Conservation (phyloP, 2,113 vertebrate genomes). For the Calidris pugnax region DNA sequence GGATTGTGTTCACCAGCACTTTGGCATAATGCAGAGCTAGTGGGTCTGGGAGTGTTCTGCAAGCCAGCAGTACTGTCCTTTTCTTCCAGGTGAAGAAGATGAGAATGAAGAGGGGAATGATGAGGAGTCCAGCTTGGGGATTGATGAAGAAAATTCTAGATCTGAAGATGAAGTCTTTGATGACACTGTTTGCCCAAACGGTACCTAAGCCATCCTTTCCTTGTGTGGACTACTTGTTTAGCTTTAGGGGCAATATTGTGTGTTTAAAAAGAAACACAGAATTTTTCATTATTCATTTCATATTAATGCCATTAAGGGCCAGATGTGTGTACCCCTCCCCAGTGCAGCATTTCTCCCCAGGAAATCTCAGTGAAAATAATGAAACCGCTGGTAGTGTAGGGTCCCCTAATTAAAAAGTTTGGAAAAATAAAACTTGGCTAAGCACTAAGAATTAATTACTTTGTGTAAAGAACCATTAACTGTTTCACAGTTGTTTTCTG, state of each 20-base stretch:
- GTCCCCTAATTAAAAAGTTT: background rate
- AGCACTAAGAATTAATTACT: background rate
- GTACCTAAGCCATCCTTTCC: slow-evolving; percentile 65
- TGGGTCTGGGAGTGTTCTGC: background rate
- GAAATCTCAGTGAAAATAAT: background rate
- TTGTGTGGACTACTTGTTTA: background rate
- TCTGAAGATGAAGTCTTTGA: slow-evolving; percentile 77
- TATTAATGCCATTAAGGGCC: background rate
- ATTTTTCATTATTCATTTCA: background rate
- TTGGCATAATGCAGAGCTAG: background rate
- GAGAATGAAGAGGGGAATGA: slow-evolving; percentile 81
- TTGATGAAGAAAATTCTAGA: slow-evolving; percentile 72
- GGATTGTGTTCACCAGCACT: background rate
- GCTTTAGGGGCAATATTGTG: background rate
- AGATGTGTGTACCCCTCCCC: background rate
- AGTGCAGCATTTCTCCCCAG: background rate
- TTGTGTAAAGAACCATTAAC: background rate
- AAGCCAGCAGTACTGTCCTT: background rate
- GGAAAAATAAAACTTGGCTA: background rate
- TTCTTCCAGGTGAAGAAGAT: slow-evolving; percentile 76
- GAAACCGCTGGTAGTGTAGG: background rate
- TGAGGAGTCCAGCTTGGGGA: slow-evolving; percentile 76
- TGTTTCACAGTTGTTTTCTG: background rate
- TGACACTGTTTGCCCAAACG: slow-evolving; percentile 80
- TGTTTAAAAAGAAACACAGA: background rate